Evolutionary conservation across 2,888 invertebrate species (phyloP).

Genomic region (Ethmia dodecea): DNA sequence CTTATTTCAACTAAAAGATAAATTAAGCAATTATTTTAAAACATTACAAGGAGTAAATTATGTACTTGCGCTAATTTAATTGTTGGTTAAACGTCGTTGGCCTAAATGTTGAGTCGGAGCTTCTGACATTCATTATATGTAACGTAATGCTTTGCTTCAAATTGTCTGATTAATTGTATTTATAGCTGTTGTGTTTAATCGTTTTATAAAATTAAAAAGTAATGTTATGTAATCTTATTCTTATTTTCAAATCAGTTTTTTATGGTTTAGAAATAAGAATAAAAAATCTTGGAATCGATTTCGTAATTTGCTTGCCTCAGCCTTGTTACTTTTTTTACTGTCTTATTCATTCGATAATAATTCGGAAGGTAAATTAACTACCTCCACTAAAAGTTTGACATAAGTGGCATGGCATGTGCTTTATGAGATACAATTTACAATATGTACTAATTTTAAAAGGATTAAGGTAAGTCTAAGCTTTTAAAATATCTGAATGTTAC

Average conservation of each 20-base stretch:
- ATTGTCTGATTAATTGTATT: neutral
- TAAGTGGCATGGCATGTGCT: conserved; percentile 56
- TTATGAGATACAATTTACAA: conserved; percentile 9
- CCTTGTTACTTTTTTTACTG: too few relatives aligned
- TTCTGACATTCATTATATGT: conserved; percentile 14
- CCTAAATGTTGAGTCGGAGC: conserved; percentile 30
- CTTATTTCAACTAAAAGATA: conserved; percentile 16
- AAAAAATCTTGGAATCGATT: conserved; percentile 68
- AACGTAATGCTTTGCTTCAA: neutral
- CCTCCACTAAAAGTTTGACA: conserved; percentile 1
- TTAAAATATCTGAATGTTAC: too few relatives aligned
- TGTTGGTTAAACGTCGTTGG: conserved; percentile 23
- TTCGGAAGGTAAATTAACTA: too few relatives aligned
- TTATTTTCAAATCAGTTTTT: conserved; percentile 1
- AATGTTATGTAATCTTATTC: neutral
- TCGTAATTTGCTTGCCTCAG: conserved; percentile 42
- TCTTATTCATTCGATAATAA: too few relatives aligned
- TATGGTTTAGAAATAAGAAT: conserved; percentile 2
- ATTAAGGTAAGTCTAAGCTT: conserved; percentile 53
- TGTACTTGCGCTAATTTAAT: conserved; percentile 32
- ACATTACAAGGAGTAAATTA: conserved; percentile 76
- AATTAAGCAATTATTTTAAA: conserved; percentile 62
- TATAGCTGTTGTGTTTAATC: neutral
- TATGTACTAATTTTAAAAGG: neutral
- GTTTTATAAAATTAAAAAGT: neutral